Percentiles rank a stretch among this genome's conserved stretches.
Evolutionary conservation across 2,797 vertebrate species (phyloP).

Genomic region (Microctenopoma steveboyesi): DNA sequence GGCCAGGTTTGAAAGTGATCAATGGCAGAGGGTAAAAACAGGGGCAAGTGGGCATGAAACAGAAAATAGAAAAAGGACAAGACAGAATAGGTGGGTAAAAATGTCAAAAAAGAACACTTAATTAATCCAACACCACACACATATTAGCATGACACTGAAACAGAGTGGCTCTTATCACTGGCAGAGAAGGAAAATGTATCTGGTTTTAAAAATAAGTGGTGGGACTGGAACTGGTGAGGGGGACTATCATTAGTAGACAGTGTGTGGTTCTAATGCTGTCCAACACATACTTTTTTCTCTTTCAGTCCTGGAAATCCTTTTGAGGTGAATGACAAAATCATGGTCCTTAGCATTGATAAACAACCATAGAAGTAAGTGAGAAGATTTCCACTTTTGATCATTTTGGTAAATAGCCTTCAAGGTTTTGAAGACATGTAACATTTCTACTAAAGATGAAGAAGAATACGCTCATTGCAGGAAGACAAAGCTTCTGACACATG

Average conservation of each 20-base stretch:
- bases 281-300: conserved; percentile 6
- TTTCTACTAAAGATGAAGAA: neutral
- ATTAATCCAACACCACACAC: conserved; percentile 72
- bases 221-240: neutral
- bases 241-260: conserved; percentile 11
- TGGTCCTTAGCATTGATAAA: neutral
- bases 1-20: conserved; percentile 27
- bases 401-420: neutral
- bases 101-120: conserved; percentile 73
- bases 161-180: conserved; percentile 11
- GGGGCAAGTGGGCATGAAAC: conserved; percentile 29
- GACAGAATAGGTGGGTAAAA: conserved; percentile 69
- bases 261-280: conserved; percentile 6
- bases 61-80: conserved; percentile 51
- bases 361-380: neutral
- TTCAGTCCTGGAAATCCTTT: conserved; percentile 18
- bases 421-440: neutral
- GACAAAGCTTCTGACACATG: neutral
- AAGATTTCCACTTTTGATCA: neutral
- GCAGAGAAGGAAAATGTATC: neutral
- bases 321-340: neutral
- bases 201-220: conserved; percentile 11
- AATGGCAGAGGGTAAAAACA: conserved; percentile 36
- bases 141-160: conserved; percentile 52
- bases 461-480: conserved; percentile 5